Base-by-base conservation (phyloP, 2,113 vertebrate species). In the Tricholaema leucomelas region DNA sequence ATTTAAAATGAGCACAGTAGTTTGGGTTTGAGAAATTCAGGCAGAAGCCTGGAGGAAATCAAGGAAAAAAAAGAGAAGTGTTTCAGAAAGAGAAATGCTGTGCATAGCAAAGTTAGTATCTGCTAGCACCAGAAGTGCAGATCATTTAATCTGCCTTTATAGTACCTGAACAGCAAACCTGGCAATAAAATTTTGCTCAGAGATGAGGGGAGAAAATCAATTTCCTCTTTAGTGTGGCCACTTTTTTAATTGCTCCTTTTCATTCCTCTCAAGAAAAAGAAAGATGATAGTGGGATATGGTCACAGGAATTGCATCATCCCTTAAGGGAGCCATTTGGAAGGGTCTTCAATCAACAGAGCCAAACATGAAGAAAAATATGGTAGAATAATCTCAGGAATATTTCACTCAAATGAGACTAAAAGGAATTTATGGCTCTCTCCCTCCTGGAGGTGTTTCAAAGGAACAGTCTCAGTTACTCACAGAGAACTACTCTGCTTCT, bases 221-320 rank as follows among this genome's bases (percentile, higher is more conserved):
- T 88, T 91, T 94, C 72, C 55, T 73, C 30, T 84, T 20, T 78
- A 16, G 13, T 11, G 10, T 89, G 74, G 81, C 61, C 46, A 40
- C 61, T 81, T 82, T 48, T 73, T 54, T 38, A 25, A 25, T 64
- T 48, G 63, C 44, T 79, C 10, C 48, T 74, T 59, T 58, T 81
- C 65, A 46, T 42, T 88, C 27, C 50, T 73, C 33, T 73, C 42
- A 65, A 65, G 30, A 31, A 80, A 64, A 80, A 40, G 48, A 18
- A 42, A 63, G 72, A 69, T 69, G 88, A 42, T 36, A 73, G 50
- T 76, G 80, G 86, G 82, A 65, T 30, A 6, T 16, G 64, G 83
- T 85, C 35, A 72, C 80, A 92, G 91, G 67, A 90, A 82, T 91
- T 92, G 79, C 82, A 59, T 94, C 92, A 94, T 91, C 82, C 67